Evolutionary conservation across 2,113 vertebrate species (phyloP).

Genomic region (Stigmatopora nigra): DNA sequence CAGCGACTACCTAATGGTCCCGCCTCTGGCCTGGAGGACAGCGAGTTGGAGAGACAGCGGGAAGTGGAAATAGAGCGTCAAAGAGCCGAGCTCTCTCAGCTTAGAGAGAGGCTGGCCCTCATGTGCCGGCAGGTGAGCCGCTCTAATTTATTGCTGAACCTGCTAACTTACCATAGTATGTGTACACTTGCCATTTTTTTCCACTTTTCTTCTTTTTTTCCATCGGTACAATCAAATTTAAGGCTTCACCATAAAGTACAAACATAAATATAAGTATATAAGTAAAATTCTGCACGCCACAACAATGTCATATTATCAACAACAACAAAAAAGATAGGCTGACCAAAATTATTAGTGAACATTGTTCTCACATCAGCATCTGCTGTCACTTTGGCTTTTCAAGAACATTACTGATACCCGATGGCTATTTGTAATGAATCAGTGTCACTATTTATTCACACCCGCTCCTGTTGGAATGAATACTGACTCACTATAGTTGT

Average conservation of each 20-base stretch:
- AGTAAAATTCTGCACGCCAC: no score
- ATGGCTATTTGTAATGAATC: slow-evolving; percentile 27
- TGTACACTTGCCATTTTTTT: no score
- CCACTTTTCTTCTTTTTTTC: no score
- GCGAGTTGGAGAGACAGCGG: slow-evolving; percentile 68
- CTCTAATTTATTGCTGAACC: neutral
- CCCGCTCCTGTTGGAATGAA: slow-evolving; percentile 15
- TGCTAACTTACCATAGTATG: no score
- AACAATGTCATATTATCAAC: no score
- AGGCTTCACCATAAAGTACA: no score
- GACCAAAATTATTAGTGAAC: neutral
- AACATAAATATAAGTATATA: no score
- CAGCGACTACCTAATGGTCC: slow-evolving; percentile 82
- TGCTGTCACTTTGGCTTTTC: slow-evolving; percentile 5
- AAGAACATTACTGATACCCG: slow-evolving; percentile 7
- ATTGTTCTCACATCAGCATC: slow-evolving; percentile 4
- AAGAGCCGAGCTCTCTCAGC: slow-evolving; percentile 79
- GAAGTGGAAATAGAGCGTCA: slow-evolving; percentile 82
- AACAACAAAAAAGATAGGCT: neutral
- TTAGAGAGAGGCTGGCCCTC: slow-evolving; percentile 82
- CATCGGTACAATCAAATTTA: no score
- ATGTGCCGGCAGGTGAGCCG: slow-evolving; percentile 79
- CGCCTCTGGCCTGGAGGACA: slow-evolving; percentile 67
- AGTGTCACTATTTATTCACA: slow-evolving; percentile 25
- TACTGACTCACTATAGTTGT: slow-evolving; percentile 36